Evolutionary conservation across 2,888 invertebrate species (phyloP).

Genomic region (Pimpla rufipes): DNA sequence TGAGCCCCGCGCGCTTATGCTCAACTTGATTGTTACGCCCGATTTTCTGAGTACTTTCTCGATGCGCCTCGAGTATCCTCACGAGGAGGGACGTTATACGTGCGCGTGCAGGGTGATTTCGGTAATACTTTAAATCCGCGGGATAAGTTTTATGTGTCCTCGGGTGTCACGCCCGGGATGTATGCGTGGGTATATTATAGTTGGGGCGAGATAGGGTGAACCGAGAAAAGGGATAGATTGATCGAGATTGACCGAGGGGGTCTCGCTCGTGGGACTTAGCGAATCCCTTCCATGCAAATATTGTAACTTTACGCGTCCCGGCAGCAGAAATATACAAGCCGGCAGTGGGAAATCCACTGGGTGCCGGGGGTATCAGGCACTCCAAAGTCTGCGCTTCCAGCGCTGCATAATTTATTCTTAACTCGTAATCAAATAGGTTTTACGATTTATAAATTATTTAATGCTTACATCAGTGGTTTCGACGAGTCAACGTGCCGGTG

Average conservation of each 20-base stretch:
- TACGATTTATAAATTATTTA: conserved; percentile 54
- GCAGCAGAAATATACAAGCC: conserved; percentile 13
- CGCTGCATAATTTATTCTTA: conserved; percentile 51
- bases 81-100: conserved; percentile 36
- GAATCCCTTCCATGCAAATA: conserved; percentile 59
- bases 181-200: conserved; percentile 25
- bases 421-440: conserved; percentile 55
- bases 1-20: conserved; percentile 26
- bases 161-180: conserved; percentile 29
- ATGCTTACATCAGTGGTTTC: conserved; percentile 1
- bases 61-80: background rate
- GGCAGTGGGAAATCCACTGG: conserved; percentile 45
- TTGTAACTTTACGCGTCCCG: conserved; percentile 40
- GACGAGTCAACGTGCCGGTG: background rate
- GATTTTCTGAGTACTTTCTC: conserved; percentile 31
- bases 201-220: conserved; percentile 34
- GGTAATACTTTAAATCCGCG: conserved; percentile 49
- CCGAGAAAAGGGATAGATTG: conserved; percentile 53
- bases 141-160: conserved; percentile 52
- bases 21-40: conserved; percentile 5
- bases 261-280: conserved; percentile 39
- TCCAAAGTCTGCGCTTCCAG: conserved; percentile 42
- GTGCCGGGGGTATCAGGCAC: conserved; percentile 29
- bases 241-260: conserved; percentile 59
- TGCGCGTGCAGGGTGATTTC: conserved; percentile 45